Percentiles rank a stretch among this genome's conserved stretches.
phyloP scores from a whole-genome alignment of 2,797 vertebrate species.

The Premnoplex brunnescens region DNA sequence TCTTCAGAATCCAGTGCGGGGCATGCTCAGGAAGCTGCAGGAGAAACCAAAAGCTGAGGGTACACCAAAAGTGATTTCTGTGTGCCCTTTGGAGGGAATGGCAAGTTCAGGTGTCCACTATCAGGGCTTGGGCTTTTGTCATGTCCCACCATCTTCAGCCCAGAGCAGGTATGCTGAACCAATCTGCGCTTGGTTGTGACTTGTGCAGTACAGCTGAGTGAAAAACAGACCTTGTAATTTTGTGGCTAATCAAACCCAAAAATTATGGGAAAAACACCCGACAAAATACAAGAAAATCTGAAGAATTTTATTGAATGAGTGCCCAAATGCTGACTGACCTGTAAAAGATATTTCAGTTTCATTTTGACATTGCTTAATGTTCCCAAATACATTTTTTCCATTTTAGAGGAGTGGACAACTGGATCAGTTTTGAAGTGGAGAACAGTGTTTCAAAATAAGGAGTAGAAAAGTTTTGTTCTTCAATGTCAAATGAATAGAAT shows the following conservation, averaged over 20 bases:
- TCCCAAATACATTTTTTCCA: not conserved
- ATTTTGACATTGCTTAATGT: not conserved
- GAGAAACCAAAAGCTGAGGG: not conserved
- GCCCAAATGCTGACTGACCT: not conserved
- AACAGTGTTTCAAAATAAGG: not conserved
- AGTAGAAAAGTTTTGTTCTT: not conserved
- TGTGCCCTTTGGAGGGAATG: not conserved
- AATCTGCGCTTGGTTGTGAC: not conserved
- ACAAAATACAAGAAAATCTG: not conserved
- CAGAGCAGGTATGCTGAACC: not conserved
- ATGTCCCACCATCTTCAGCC: not conserved
- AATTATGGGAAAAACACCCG: not conserved
- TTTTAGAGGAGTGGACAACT: not conserved
- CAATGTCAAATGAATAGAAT: not conserved
- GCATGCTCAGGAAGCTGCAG: accelerated
- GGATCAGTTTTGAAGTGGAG: not conserved
- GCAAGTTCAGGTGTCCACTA: not conserved
- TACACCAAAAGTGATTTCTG: not conserved
- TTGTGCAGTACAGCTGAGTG: not conserved
- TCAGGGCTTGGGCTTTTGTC: not conserved
- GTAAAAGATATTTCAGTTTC: not conserved
- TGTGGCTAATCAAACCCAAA: not conserved
- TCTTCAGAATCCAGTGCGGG: not conserved
- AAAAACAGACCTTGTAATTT: not conserved
- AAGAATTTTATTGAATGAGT: not conserved